Percentiles rank a stretch among this genome's conserved stretches.
phyloP scores from a whole-genome alignment of 2,888 invertebrate species.

The Sminthurides aquaticus region DNA sequence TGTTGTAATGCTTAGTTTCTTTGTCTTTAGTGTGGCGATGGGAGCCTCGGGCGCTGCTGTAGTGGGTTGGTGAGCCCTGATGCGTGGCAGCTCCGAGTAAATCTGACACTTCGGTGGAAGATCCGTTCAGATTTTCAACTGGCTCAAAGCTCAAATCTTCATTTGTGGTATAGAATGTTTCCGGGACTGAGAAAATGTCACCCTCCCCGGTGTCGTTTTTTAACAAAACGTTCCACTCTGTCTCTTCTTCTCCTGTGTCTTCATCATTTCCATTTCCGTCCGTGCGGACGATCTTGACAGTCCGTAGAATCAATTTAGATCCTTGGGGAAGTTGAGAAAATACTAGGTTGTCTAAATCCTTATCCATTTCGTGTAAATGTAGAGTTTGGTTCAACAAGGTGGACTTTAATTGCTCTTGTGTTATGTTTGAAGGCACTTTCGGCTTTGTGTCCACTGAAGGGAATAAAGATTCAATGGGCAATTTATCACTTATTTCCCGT shows the following conservation, averaged over 20 bases:
- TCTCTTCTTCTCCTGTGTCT: constrained; percentile 13
- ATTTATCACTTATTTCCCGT: constrained; percentile 12
- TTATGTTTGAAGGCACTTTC: not conserved
- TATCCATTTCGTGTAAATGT: constrained; percentile 32
- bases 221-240: not conserved
- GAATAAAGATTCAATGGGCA: constrained; percentile 28
- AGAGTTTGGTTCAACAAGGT: constrained; percentile 37
- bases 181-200: not conserved
- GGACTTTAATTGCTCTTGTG: constrained; percentile 19
- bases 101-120: constrained; percentile 8
- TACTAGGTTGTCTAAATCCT: constrained; percentile 41
- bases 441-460: not conserved
- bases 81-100: constrained; percentile 18
- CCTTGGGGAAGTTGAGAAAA: constrained; percentile 42
- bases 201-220: not conserved
- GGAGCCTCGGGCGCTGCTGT: constrained; percentile 30
- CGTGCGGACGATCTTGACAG: constrained; percentile 41
- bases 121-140: constrained; percentile 7
- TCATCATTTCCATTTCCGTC: constrained; percentile 41
- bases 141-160: not conserved
- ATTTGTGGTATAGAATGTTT: not conserved
- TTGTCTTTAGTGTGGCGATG: constrained; percentile 27
- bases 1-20: constrained; percentile 29
- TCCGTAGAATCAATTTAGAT: constrained; percentile 37
- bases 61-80: constrained; percentile 21